A percentile compares a stretch with the other conserved stretches of the same genome.
Conservation (phyloP, 2,888 invertebrate genomes). For the Cyrtodaria siliqua region DNA sequence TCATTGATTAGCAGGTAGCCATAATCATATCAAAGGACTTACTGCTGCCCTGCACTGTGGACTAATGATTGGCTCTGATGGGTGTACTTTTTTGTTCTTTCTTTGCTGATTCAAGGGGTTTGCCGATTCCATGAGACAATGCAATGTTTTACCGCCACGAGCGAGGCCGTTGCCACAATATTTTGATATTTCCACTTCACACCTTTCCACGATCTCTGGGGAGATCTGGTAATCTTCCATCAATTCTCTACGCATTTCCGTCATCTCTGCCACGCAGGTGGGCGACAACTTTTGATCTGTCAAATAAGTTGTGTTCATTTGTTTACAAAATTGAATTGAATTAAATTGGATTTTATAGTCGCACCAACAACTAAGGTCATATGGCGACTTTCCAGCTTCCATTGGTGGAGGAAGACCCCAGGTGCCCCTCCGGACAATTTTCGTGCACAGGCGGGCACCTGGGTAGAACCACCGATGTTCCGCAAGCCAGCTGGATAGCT, state of each 20-base stretch:
- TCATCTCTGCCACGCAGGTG: slow-evolving; percentile 95
- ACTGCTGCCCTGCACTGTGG: slow-evolving; percentile 70
- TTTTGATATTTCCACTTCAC: slow-evolving; percentile 92
- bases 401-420: too few species aligned
- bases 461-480: too few species aligned
- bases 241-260: slow-evolving; percentile 94
- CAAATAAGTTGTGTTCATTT: too few species aligned
- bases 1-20: too few species aligned
- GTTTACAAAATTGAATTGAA: too few species aligned
- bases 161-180: slow-evolving; percentile 90
- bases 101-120: slow-evolving; percentile 84
- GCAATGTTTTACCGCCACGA: slow-evolving; percentile 95
- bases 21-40: too few species aligned
- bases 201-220: slow-evolving; percentile 95
- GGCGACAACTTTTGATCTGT: slow-evolving; percentile 70
- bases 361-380: too few species aligned
- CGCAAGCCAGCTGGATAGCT: too few species aligned
- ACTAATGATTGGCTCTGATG: slow-evolving; percentile 31
- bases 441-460: too few species aligned
- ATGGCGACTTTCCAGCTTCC: too few species aligned
- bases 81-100: neutral
- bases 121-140: slow-evolving; percentile 97
- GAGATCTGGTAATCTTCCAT: slow-evolving; percentile 97
- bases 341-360: too few species aligned
- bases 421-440: too few species aligned